Base-by-base conservation (phyloP, 2,888 invertebrate genomes). In the Amphipyra berbera region DNA sequence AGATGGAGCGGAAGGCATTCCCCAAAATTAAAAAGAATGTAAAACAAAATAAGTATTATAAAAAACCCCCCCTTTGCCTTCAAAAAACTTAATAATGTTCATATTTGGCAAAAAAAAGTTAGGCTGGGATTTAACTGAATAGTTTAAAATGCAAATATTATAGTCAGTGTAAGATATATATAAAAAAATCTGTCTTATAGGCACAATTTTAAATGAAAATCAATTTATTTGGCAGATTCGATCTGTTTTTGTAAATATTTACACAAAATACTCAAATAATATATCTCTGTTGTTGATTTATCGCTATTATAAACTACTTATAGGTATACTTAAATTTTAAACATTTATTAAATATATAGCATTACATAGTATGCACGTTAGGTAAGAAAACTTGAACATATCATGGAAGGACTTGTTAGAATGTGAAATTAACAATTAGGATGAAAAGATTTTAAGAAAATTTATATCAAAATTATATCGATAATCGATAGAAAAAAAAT, bases 351-450 rank as follows among this genome's bases (percentile, higher is more conserved):
- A 21, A 12, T 49, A n/a, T 40, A 27, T 38, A 5, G 38, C 27
- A 50, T 50, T 54, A 64, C 12, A 10, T 10, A 37, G 12, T 45
- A 56, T 46, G 44, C 62, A 72, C 52, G 48, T 56, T 53, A 56
- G 27, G 2, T 75, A 76, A 74, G 71, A 40, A 53, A 78, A 79
- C 55, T 13, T 48, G 67, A 63, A 82, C 83, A 83, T 84, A 86
- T 84, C 85, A 82, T 57, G 49, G 27, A 49, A 30, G 49, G 64
- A 75, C 61, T 75, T 64, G 7, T 58, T 42, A 57, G 15, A 38
- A 41, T 37, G 9, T 40, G 6, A 55, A 40, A 27, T 3, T 52
- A 56, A 41, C 38, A 54, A 42, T 42, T 61, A 45, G 41, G 33
- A 37, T 13, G 46, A 7, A 15, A 47, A 55, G 46, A 60, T 44